Percentiles rank a stretch among this genome's conserved stretches.
phyloP scores from a whole-genome alignment of 2,797 vertebrate genomes.

The Cirrhinus mrigala region DNA sequence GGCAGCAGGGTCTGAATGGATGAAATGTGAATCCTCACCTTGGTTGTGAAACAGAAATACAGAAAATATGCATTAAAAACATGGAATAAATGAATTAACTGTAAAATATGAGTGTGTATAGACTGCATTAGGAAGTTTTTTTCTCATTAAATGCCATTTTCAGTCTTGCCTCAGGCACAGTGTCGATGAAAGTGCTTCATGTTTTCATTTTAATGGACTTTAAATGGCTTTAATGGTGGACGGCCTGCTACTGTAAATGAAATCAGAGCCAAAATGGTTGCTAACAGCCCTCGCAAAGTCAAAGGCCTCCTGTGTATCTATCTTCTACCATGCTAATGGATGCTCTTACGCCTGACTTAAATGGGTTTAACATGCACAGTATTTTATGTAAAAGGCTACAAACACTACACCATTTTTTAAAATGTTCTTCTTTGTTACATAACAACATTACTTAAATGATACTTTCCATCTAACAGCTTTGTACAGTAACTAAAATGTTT shows the following conservation, averaged over 20 bases:
- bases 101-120: background rate
- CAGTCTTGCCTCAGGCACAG: background rate
- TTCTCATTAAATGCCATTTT: background rate
- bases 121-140: background rate
- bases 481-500: background rate
- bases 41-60: conserved; percentile 49
- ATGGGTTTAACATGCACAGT: background rate
- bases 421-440: background rate
- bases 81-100: background rate
- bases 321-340: background rate
- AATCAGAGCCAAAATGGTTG: conserved; percentile 30
- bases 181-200: background rate
- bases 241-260: background rate
- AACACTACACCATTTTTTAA: background rate
- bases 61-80: conserved; percentile 17
- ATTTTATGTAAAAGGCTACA: background rate
- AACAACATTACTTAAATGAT: background rate
- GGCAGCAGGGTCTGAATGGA: conserved; percentile 2
- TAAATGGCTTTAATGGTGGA: conserved; percentile 21
- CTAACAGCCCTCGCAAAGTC: background rate
- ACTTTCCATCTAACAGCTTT: background rate
- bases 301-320: background rate
- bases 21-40: conserved; percentile 39
- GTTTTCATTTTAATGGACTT: conserved; percentile 37
- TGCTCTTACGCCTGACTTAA: background rate